Conservation (phyloP, 2,888 invertebrate genomes). For the Agrotis clavis region DNA sequence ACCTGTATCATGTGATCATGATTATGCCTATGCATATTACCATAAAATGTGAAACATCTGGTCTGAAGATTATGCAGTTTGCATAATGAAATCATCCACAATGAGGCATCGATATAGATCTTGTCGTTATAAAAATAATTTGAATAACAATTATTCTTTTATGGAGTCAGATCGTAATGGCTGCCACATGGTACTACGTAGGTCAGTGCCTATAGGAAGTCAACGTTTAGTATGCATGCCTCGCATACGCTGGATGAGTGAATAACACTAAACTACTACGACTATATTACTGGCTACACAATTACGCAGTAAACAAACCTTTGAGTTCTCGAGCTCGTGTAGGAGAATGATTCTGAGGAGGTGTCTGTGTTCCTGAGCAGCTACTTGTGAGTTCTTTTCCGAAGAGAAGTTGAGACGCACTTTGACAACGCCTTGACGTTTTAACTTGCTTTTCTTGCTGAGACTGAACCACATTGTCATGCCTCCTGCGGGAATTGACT, state of each 20-base stretch:
- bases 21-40: constrained; percentile 13
- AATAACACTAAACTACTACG: constrained; percentile 41
- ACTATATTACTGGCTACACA: constrained; percentile 21
- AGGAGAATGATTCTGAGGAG: constrained; percentile 94
- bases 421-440: constrained; percentile 96
- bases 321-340: constrained; percentile 95
- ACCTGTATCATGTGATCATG: constrained; percentile 5
- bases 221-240: constrained; percentile 46
- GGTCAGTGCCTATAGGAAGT: constrained; percentile 49
- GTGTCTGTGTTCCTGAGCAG: constrained; percentile 96
- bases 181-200: constrained; percentile 22
- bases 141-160: constrained; percentile 31
- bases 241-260: constrained; percentile 22
- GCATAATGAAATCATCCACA: constrained; percentile 52
- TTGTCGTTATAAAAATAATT: constrained; percentile 37
- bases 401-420: constrained; percentile 96
- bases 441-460: constrained; percentile 95
- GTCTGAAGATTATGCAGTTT: constrained; percentile 18
- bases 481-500: constrained; percentile 98
- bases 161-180: constrained; percentile 44
- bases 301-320: constrained; percentile 85
- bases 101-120: constrained; percentile 37
- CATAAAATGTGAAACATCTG: constrained; percentile 31
- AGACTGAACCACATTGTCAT: constrained; percentile 97
- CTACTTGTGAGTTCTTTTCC: constrained; percentile 96